These are phyloP conservation scores for Sebastiscus albofasciatus DNA, from an alignment of 2,797 vertebrate species.

Conservation along the genomic window DNA sequence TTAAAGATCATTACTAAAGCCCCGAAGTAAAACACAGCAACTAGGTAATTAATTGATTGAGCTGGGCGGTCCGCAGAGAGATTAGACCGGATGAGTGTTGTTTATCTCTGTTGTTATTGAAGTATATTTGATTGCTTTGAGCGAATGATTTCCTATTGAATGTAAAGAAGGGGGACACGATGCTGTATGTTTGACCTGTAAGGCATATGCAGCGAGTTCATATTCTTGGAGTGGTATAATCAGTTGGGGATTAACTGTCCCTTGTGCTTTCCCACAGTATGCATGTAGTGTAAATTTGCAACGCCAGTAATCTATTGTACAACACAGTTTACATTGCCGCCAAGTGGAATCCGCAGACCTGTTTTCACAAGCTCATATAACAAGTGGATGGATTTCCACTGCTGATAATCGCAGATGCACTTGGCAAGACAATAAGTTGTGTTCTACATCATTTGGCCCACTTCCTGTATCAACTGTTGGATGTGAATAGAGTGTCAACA, in stretches of 20 bases:
- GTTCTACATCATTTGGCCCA: constrained; percentile 75
- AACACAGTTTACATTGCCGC: constrained; percentile 38
- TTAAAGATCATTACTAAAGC: constrained; percentile 90
- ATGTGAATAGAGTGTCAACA: constrained; percentile 74
- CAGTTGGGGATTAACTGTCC: constrained; percentile 65
- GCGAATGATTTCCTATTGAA: constrained; percentile 76
- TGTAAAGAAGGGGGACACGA: constrained; percentile 66
- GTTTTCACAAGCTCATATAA: constrained; percentile 69
- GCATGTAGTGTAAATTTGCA: constrained; percentile 54
- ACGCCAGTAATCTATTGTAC: constrained; percentile 49
- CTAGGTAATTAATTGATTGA: constrained; percentile 90
- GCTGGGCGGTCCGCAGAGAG: constrained; percentile 80
- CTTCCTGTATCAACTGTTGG: constrained; percentile 75
- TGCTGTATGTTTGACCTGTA: constrained; percentile 73
- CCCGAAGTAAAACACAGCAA: constrained; percentile 86
- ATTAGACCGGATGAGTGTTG: constrained; percentile 81
- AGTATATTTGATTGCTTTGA: constrained; percentile 74
- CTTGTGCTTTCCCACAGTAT: constrained; percentile 39
- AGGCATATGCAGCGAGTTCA: constrained; percentile 68
- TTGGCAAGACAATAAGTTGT: constrained; percentile 75
- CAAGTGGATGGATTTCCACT: constrained; percentile 70
- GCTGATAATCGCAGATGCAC: constrained; percentile 70
- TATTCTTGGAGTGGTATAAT: constrained; percentile 52
- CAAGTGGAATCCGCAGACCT: constrained; percentile 53
- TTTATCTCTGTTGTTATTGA: constrained; percentile 81